Base-by-base conservation (phyloP, 2,113 vertebrate species). In the Cyanoramphus novaezelandiae region DNA sequence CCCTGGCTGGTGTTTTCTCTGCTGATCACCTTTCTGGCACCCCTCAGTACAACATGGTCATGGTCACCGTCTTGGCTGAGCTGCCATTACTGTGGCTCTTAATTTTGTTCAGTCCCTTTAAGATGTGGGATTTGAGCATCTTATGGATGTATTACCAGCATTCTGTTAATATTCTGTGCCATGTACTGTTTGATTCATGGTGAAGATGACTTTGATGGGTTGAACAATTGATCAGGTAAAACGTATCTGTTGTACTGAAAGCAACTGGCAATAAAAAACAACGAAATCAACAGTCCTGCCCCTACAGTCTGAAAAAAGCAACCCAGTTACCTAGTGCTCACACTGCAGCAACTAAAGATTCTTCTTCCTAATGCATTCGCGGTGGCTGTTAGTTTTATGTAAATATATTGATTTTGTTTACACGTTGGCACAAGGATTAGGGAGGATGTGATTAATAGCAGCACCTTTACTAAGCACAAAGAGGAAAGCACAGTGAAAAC, bases 351-450 rank as follows among this genome's bases (percentile, higher is more conserved):
- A 1, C 57, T 44, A n/a, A 88, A 81, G 76, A 44, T 25, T 63
- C 71, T 67, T 71, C 65, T 63, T 89, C 76, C 35, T 68, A 68
- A 64, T 86, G 82, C 28, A 16, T 86, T 94, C 67, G 43, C 0
- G 1, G 67, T 55, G 76, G 62, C 72, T 64, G 52, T 28, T 86
- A 71, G 33, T 82, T 93, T 89, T 12, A 82, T 85, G 90, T 93
- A 93, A 89, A 85, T 82, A 57, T 8, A 35, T 28, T 84, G 65
- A 64, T 75, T 86, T 83, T 67, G 46, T 86, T 92, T 84, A 23
- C 28, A 28, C 0, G 0, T 62, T 64, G 57, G 79, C 35, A 31
- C 13, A 49, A 86, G 29, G 60, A 75, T 84, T 25, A 57, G 80
- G 12, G 52, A 71, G 68, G 88, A 5, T 65, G 80, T 82, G 83